phyloP scores from a whole-genome alignment of 2,113 vertebrate genomes.

The Cygnus buccinator region DNA sequence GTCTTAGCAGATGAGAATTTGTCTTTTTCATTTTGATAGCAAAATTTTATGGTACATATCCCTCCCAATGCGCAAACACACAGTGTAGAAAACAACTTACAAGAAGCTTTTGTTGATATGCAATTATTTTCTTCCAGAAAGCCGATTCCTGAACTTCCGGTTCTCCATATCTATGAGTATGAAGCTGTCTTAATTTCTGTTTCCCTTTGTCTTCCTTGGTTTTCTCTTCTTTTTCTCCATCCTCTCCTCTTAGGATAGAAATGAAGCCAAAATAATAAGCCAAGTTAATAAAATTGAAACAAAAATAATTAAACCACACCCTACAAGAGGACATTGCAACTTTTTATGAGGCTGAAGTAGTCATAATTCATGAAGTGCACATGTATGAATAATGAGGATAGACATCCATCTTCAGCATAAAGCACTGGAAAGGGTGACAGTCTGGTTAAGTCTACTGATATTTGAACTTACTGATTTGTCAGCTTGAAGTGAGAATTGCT shows the following conservation, averaged over 20 bases:
- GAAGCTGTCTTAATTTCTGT: conserved; percentile 81
- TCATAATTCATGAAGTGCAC: not conserved
- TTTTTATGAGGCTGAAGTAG: not conserved
- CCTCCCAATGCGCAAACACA: not conserved
- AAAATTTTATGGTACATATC: not conserved
- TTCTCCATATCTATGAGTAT: conserved; percentile 85
- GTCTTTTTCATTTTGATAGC: not conserved
- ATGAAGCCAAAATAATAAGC: not conserved
- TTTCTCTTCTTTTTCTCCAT: conserved; percentile 83
- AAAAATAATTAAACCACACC: not conserved
- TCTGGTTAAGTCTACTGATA: not conserved
- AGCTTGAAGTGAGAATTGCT: not conserved
- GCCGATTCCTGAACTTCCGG: conserved; percentile 91
- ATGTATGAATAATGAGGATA: not conserved
- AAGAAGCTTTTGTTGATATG: conserved; percentile 94
- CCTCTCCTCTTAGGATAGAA: conserved; percentile 78
- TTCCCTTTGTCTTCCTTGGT: conserved; percentile 83
- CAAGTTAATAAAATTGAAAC: not conserved
- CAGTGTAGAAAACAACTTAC: conserved; percentile 74
- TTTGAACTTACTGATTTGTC: not conserved
- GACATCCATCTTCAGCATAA: not conserved
- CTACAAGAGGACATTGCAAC: not conserved
- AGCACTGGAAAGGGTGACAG: not conserved
- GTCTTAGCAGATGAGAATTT: not conserved
- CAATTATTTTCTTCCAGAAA: conserved; percentile 95